Percentiles rank a stretch among this genome's conserved stretches.
These are phyloP conservation scores for Hyphantria cunea DNA, from an alignment of 1,140 invertebrate genomes.

Conservation along the genomic window DNA sequence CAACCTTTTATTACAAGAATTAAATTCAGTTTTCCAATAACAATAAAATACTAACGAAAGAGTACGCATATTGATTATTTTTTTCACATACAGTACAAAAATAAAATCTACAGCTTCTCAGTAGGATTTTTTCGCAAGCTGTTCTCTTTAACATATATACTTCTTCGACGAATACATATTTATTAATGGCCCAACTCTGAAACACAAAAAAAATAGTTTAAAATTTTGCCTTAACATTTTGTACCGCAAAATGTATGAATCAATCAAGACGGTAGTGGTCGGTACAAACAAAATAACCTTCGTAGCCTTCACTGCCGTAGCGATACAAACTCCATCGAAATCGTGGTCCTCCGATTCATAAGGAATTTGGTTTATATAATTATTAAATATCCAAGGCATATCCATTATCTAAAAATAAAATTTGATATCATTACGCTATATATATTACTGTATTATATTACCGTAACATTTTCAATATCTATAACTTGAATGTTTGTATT, in stretches of 20 bases:
- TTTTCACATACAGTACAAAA: slow-evolving; percentile 44
- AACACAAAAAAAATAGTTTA: slow-evolving; percentile 20
- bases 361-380: slow-evolving; percentile 54
- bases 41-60: not conserved
- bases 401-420: slow-evolving; percentile 39
- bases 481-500: no score
- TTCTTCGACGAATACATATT: slow-evolving; percentile 40
- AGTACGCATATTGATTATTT: slow-evolving; percentile 9
- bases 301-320: slow-evolving; percentile 40
- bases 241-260: not conserved
- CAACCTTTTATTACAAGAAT: no score
- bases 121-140: slow-evolving; percentile 40
- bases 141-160: slow-evolving; percentile 36
- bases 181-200: slow-evolving; percentile 52
- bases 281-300: slow-evolving; percentile 39
- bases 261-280: no score
- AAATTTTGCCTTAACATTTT: not conserved
- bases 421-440: no score
- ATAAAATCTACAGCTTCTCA: slow-evolving; percentile 41
- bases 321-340: slow-evolving; percentile 56
- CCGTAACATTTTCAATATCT: no score
- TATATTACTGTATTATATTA: no score
- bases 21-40: no score
- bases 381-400: slow-evolving; percentile 46
- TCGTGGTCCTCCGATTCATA: slow-evolving; percentile 44